Evolutionary conservation across 2,888 invertebrate genomes (phyloP), one percentile per base, ranked within the genome.

Genomic region (Fragum whitleyi): DNA sequence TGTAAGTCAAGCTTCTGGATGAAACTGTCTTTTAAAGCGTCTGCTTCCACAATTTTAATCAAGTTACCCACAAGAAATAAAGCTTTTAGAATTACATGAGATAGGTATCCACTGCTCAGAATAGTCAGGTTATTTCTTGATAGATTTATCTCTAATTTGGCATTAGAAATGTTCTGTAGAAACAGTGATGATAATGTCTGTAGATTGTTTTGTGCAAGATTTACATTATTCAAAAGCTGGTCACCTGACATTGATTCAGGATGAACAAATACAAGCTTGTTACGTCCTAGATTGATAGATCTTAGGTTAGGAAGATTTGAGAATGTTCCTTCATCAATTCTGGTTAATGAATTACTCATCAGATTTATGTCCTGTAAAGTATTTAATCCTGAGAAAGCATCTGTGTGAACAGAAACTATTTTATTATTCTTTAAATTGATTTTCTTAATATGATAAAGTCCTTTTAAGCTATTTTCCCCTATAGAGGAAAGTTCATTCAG

Each of bases 151-250:
- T 74, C 69, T 6, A 83, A 72, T 1, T 77, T 39, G 16, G 28
- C 32, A 42, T 84, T 82, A 29, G 86, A 86, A 21, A 81, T 59
- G n/a, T 67, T 69, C 57, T 70, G 53, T 23, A 90, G 57, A 23
- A 86, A 77, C n/a, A 69, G 59, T 11, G 81, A 73, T 9, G 89
- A 87, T 29, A 89, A 72, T 14, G 77, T 61, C 6, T 79, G 73
- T 11, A 90, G 71, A 6, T 73, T 21, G 61, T 90, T 90, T 2
- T 78, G 74, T 9, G 85, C 86, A 28, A 90, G 61, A 72, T 90
- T 86, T 32, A 90, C 28, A 2, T 55, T 39, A 3, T 80, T 83
- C 26, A 89, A 7, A 14, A 76, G 51, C 11, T 42, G 32, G 14
- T 87, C 85, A 55, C 87, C 87, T 7, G 65, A 61, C 23, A 90